phyloP scores from a whole-genome alignment of 2,888 invertebrate species.

The Protula sp. region DNA sequence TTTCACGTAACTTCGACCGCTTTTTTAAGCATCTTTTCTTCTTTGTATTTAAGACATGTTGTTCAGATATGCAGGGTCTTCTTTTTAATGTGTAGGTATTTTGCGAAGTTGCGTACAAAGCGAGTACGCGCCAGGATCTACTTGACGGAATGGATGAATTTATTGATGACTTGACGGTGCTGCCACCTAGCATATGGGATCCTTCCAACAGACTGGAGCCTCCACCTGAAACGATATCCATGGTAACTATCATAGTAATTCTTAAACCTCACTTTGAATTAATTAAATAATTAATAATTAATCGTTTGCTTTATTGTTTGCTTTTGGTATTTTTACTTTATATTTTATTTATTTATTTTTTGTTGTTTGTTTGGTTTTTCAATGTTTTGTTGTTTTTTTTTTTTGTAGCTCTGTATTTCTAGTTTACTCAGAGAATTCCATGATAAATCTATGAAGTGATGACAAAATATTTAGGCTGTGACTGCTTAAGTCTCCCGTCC shows the following conservation, averaged over 20 bases:
- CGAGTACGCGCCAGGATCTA: conserved; percentile 68
- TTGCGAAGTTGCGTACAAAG: conserved; percentile 50
- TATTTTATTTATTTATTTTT: too few species aligned
- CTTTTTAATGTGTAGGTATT: conserved; percentile 38
- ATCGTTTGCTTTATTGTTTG: neutral
- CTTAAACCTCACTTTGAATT: neutral
- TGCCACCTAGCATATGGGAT: conserved; percentile 98
- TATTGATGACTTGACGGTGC: conserved; percentile 69
- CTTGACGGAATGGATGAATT: conserved; percentile 95
- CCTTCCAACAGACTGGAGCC: conserved; percentile 68
- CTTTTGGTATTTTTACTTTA: neutral
- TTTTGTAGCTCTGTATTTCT: too few species aligned
- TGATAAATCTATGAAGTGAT: too few species aligned
- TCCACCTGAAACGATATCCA: conserved; percentile 28
- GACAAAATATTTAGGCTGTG: too few species aligned
- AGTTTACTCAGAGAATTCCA: too few species aligned
- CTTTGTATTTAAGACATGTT: neutral
- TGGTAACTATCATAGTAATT: conserved; percentile 15
- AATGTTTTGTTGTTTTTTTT: too few species aligned
- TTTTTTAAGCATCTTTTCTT: neutral
- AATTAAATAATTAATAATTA: too few species aligned
- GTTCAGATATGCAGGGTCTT: neutral
- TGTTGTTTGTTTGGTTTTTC: too few species aligned
- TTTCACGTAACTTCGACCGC: too few species aligned
- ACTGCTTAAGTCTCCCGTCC: too few species aligned